Percentiles rank a stretch among this genome's conserved stretches.
phyloP scores from a whole-genome alignment of 2,888 invertebrate species.

The Erebia ligea region DNA sequence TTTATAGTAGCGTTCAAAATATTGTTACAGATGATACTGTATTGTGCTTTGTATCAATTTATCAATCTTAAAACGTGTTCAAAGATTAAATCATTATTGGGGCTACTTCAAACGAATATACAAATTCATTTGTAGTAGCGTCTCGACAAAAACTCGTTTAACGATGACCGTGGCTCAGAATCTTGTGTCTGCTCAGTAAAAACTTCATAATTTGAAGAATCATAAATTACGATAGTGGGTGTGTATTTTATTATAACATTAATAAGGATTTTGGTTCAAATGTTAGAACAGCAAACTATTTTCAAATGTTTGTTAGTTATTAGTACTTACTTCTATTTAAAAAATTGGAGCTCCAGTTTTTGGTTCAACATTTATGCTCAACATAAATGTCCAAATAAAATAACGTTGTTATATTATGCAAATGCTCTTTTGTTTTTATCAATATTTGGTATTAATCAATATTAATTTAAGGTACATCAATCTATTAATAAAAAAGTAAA shows the following conservation, averaged over 20 bases:
- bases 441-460: not conserved
- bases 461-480: not conserved
- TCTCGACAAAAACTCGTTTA: conserved; percentile 27
- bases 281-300: not conserved
- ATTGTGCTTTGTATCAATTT: conserved; percentile 20
- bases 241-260: conserved; percentile 40
- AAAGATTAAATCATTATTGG: conserved; percentile 33
- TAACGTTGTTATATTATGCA: not conserved
- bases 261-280: conserved; percentile 15
- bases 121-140: not conserved
- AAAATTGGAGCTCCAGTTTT: not conserved
- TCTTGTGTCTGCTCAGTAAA: conserved; percentile 13
- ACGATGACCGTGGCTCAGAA: conserved; percentile 20
- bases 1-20: conserved; percentile 28
- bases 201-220: conserved; percentile 34
- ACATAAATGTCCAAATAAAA: not conserved
- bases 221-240: conserved; percentile 21
- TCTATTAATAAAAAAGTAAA: too few species aligned
- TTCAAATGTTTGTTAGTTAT: too few species aligned
- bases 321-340: too few species aligned
- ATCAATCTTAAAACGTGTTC: conserved; percentile 28
- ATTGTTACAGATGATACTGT: conserved; percentile 25
- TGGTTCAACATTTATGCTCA: not conserved
- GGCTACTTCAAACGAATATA: conserved; percentile 27
- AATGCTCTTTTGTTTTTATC: not conserved